Evolutionary conservation across 2,888 invertebrate genomes (phyloP).

Genomic region (Drosophila borealis): DNA sequence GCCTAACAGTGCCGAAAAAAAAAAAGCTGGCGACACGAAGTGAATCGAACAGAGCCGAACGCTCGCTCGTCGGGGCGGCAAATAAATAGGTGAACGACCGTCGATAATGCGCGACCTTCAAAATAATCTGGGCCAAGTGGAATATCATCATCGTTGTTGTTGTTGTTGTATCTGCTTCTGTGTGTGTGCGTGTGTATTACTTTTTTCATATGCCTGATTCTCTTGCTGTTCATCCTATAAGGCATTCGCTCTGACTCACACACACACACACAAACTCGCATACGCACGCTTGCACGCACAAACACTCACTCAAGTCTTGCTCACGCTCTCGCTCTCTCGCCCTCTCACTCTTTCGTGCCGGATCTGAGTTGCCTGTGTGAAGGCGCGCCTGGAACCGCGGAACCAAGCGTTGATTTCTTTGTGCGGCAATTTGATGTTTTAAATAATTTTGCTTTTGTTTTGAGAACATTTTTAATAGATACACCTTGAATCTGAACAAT

Average conservation of each 20-base stretch:
- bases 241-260: constrained; percentile 23
- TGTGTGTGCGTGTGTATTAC: constrained; percentile 28
- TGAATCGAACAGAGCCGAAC: constrained; percentile 24
- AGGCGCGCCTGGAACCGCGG: constrained; percentile 22
- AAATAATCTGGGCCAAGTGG: constrained; percentile 85
- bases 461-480: too few relatives aligned
- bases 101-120: constrained; percentile 85
- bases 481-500: too few relatives aligned
- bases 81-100: constrained; percentile 85
- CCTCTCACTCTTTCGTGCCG: constrained; percentile 3
- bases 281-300: not conserved
- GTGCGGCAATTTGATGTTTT: not conserved
- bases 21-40: constrained; percentile 21
- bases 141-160: constrained; percentile 71
- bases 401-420: constrained; percentile 11
- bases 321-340: not conserved
- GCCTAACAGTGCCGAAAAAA: constrained; percentile 14
- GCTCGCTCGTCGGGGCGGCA: constrained; percentile 31
- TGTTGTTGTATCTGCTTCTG: constrained; percentile 22
- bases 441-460: too few relatives aligned
- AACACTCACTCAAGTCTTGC: constrained; percentile 8
- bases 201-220: constrained; percentile 22
- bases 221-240: constrained; percentile 21
- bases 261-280: constrained; percentile 2
- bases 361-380: constrained; percentile 20